Conservation (phyloP, 2,888 invertebrate genomes). For the Xiphydria camelus region DNA sequence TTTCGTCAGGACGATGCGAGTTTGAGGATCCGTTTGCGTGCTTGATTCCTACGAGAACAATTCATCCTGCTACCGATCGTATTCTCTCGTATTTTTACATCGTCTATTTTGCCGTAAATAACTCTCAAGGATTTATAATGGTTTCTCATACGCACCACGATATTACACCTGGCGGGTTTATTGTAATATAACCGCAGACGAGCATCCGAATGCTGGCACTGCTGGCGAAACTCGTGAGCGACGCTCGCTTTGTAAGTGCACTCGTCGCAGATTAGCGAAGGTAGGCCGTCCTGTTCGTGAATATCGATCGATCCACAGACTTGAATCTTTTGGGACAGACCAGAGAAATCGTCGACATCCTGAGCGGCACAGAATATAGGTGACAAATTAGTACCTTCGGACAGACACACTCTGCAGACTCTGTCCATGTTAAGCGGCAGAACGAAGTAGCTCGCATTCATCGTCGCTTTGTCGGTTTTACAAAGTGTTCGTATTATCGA, state of each 20-base stretch:
- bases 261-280: conserved; percentile 50
- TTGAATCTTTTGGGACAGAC: conserved; percentile 49
- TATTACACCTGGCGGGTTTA: conserved; percentile 43
- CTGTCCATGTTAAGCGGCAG: conserved; percentile 49
- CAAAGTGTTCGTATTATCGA: not conserved
- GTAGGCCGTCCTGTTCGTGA: conserved; percentile 53
- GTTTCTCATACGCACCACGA: conserved; percentile 32
- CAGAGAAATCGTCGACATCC: conserved; percentile 36
- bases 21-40: conserved; percentile 49
- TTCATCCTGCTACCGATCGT: too few species aligned
- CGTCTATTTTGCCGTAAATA: too few species aligned
- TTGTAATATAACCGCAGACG: conserved; percentile 49
- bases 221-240: conserved; percentile 52
- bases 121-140: not conserved
- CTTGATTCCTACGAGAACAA: conserved; percentile 42
- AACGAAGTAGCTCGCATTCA: conserved; percentile 46
- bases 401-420: conserved; percentile 51
- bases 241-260: conserved; percentile 53
- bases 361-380: conserved; percentile 48
- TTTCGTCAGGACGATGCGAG: conserved; percentile 39
- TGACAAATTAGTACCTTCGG: conserved; percentile 46
- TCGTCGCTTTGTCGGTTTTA: conserved; percentile 31
- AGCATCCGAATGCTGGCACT: conserved; percentile 53
- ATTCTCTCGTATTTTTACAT: not conserved
- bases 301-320: conserved; percentile 51